phyloP scores from a whole-genome alignment of 2,797 vertebrate species.

The Sebastiscus albofasciatus region DNA sequence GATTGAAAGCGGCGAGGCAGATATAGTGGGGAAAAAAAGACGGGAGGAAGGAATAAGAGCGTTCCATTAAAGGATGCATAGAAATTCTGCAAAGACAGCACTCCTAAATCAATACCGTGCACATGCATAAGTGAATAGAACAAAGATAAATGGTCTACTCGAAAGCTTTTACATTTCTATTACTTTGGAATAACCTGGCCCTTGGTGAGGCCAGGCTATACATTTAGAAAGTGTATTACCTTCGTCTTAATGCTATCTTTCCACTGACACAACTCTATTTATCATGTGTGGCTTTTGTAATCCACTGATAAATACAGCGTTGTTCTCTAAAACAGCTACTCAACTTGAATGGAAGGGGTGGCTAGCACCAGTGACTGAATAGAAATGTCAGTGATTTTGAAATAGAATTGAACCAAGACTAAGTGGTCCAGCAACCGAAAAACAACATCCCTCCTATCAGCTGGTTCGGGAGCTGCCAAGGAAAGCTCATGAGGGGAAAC shows the following conservation, averaged over 20 bases:
- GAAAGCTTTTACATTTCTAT: conserved; percentile 63
- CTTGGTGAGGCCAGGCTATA: not conserved
- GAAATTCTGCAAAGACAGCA: conserved; percentile 61
- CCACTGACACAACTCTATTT: conserved; percentile 20
- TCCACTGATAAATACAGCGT: conserved; percentile 11
- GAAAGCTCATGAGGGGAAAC: not conserved
- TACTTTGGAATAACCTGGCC: conserved; percentile 41
- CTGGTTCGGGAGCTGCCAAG: not conserved
- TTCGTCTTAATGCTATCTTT: conserved; percentile 29
- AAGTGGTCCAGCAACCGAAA: not conserved
- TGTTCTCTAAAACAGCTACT: not conserved
- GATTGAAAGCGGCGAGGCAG: conserved; percentile 2
- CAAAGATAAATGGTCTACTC: conserved; percentile 51
- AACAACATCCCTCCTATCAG: not conserved
- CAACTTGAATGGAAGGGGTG: not conserved
- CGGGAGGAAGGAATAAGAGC: not conserved
- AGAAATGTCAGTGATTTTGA: not conserved
- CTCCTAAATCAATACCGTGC: conserved; percentile 51
- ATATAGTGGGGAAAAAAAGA: not conserved
- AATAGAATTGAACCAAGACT: not conserved
- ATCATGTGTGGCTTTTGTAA: conserved; percentile 16
- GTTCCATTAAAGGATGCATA: conserved; percentile 56
- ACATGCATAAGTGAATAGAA: conserved; percentile 40
- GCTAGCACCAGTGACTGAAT: not conserved
- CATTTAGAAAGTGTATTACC: conserved; percentile 45